Percentiles rank a stretch among this genome's conserved stretches.
These are phyloP conservation scores for Adrianichthys oophorus DNA, from an alignment of 2,797 vertebrate species.

Conservation along the genomic window DNA sequence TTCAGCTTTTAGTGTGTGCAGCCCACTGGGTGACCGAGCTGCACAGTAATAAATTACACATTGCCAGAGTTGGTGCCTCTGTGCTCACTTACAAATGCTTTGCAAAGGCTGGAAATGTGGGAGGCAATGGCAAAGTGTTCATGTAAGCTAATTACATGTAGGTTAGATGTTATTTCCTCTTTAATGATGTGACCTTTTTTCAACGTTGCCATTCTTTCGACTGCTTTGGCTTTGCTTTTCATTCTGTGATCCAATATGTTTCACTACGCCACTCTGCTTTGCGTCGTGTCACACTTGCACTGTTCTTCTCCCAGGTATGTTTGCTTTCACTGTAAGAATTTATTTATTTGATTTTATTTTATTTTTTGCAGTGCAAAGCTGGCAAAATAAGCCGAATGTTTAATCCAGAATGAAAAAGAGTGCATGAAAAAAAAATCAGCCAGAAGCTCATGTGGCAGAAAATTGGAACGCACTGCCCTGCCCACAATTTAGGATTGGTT, in stretches of 20 bases:
- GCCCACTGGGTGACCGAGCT: slow-evolving; percentile 64
- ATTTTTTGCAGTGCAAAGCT: background rate
- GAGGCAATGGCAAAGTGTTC: slow-evolving; percentile 34
- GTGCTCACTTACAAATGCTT: slow-evolving; percentile 62
- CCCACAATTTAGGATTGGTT: slow-evolving; percentile 43
- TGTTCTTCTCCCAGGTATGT: slow-evolving; percentile 7
- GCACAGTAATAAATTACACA: slow-evolving; percentile 69
- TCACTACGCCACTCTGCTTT: slow-evolving; percentile 8
- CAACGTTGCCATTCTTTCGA: slow-evolving; percentile 4
- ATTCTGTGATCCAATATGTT: slow-evolving; percentile 7
- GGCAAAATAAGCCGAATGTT: slow-evolving; percentile 10
- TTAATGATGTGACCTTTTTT: slow-evolving; percentile 34
- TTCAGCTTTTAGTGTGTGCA: slow-evolving; percentile 49
- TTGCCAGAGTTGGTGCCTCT: slow-evolving; percentile 48
- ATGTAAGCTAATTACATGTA: slow-evolving; percentile 36
- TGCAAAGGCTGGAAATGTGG: slow-evolving; percentile 44
- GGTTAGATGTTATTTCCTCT: slow-evolving; percentile 24
- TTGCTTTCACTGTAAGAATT: slow-evolving; percentile 6
- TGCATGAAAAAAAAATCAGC: slow-evolving; percentile 22
- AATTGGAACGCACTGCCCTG: slow-evolving; percentile 34
- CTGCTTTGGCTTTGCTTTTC: background rate
- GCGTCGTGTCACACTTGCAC: slow-evolving; percentile 14
- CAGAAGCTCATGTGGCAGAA: slow-evolving; percentile 28
- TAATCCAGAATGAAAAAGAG: slow-evolving; percentile 21
- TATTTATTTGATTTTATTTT: slow-evolving; percentile 1